A percentile compares a stretch with the other conserved stretches of the same genome.
These are phyloP conservation scores for Blomia tropicalis DNA, from an alignment of 2,888 invertebrate genomes.

Conservation along the genomic window DNA sequence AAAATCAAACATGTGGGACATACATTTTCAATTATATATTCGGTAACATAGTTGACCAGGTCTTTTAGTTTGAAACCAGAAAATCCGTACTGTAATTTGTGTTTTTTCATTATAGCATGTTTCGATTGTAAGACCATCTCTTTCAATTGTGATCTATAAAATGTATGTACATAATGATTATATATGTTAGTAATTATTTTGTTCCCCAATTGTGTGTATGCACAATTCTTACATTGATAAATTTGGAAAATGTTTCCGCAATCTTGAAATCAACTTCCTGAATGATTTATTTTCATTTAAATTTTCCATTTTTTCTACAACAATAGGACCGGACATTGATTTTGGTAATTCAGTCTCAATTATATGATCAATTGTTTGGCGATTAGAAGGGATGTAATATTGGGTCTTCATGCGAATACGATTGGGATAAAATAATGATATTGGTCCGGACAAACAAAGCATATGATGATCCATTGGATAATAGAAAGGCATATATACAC, in stretches of 20 bases:
- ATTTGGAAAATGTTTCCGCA: constrained; percentile 2
- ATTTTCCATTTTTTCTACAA: not conserved
- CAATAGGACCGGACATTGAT: constrained; percentile 1
- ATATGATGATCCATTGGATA: constrained; percentile 1
- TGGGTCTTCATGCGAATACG: not conserved
- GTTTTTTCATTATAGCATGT: not conserved
- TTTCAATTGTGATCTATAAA: constrained; percentile 1
- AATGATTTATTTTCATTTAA: not conserved
- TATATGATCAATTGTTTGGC: not conserved
- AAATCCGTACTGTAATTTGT: constrained; percentile 8
- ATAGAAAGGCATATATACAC: not conserved
- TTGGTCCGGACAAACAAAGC: not conserved
- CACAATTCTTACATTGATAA: not conserved
- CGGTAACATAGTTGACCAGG: not conserved
- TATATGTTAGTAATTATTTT: not conserved
- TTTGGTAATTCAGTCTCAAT: not conserved
- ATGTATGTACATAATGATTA: not conserved
- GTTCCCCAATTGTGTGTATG: no score
- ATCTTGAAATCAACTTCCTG: not conserved
- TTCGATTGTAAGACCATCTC: not conserved
- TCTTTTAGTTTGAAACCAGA: constrained; percentile 10
- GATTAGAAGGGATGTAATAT: not conserved
- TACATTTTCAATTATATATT: constrained; percentile 3
- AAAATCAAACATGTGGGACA: not conserved
- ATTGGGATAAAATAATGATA: not conserved